Evolutionary conservation across 2,113 vertebrate genomes (phyloP), one percentile per base, ranked within the genome.

Genomic region (Desmodus rotundus): DNA sequence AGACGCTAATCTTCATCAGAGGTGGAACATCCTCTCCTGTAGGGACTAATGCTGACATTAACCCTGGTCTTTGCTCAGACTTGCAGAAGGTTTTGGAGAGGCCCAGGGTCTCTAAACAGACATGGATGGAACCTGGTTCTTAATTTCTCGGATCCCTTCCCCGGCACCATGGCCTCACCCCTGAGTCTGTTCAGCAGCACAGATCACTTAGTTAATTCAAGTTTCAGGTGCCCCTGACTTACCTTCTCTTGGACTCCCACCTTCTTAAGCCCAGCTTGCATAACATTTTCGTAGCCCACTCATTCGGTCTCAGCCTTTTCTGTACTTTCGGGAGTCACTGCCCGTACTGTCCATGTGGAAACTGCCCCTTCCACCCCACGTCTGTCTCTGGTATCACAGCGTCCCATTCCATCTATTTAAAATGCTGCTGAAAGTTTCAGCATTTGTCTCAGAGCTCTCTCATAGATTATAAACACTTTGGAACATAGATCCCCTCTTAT

Each of bases 301-400:
- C 43, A 50, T 17, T 11, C 6, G 22, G 28, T 61, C 47, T 84
- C 54, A 74, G 17, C 10, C 31, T n/a, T 65, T 92, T 38, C 36
- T 80, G 41, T n/a, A 58, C 24, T 38, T 67, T 67, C 26, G 17
- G 41, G n/a, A 73, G 14, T 36, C 68, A 36, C 16, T 20, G 16
- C 3, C 20, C 3, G 19, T 9, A 8, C 10, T 4, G 10, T 54
- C 58, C 41, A 16, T 13, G 5, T 56, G n/a, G 65, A 67, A 50
- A 65, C 14, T 3, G 38, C 11, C 4, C 0, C 38, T 38, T 15
- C 22, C 0, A 31, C 7, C 14, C 14, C 24, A 68, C 20, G 7
- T 20, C 58, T 52, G 1, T 38, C 36, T 67, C 20, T 74, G 24
- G 33, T 5, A 12, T 8, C 47, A 6, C 52, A 33, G 17, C 63